A percentile compares a stretch with the other conserved stretches of the same genome.
These are phyloP conservation scores for Philopotamus ludificatus DNA, from an alignment of 1,140 invertebrate genomes.

Conservation along the genomic window DNA sequence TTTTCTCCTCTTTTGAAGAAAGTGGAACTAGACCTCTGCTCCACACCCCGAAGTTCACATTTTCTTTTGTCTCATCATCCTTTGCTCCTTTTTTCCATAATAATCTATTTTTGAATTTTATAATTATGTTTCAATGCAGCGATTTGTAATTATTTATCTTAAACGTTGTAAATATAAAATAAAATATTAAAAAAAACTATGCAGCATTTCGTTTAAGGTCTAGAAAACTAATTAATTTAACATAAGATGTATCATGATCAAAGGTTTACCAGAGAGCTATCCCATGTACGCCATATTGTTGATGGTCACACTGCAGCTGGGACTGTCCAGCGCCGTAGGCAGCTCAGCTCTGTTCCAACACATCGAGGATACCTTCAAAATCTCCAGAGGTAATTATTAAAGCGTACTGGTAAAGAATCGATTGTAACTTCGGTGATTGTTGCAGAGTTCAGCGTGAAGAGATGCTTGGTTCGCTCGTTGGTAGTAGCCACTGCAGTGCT, in stretches of 20 bases:
- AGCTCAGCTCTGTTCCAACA: slow-evolving; percentile 75
- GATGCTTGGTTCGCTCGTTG: slow-evolving; percentile 70
- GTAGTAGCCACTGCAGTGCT: slow-evolving; percentile 72
- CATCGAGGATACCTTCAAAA: slow-evolving; percentile 61
- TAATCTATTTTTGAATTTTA: too few relatives aligned
- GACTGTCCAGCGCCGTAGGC: slow-evolving; percentile 72
- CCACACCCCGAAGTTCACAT: too few relatives aligned
- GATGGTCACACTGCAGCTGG: slow-evolving; percentile 71
- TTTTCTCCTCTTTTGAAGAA: too few relatives aligned
- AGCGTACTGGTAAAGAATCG: not conserved
- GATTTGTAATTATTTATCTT: too few relatives aligned
- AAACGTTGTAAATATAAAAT: too few relatives aligned
- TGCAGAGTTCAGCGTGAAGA: slow-evolving; percentile 78
- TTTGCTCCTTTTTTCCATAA: too few relatives aligned
- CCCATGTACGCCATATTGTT: slow-evolving; percentile 63
- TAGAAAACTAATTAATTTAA: not conserved
- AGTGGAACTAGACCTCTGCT: too few relatives aligned
- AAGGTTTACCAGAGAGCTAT: slow-evolving; percentile 63
- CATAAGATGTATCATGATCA: not conserved
- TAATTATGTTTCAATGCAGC: too few relatives aligned
- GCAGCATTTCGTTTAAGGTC: not conserved
- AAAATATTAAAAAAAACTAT: not conserved
- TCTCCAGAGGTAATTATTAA: slow-evolving; percentile 60
- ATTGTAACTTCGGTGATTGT: slow-evolving; percentile 42
- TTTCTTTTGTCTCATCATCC: too few relatives aligned